A percentile compares a stretch with the other conserved stretches of the same genome.
Evolutionary conservation across 2,888 invertebrate genomes (phyloP).

Genomic region (Fragum sueziense): DNA sequence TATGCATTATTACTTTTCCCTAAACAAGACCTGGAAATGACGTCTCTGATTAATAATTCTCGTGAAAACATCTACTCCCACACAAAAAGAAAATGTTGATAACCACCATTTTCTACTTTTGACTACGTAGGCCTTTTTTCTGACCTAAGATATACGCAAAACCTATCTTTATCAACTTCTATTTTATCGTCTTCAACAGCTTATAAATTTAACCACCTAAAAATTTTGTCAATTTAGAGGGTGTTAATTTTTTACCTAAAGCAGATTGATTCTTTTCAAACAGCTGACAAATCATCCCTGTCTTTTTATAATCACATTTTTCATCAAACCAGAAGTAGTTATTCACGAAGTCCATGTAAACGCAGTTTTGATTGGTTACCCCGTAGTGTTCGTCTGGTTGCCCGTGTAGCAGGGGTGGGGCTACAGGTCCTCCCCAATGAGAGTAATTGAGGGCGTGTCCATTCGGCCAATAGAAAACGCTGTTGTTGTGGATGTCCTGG

Average conservation of each 20-base stretch:
- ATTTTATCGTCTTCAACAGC: too few species aligned
- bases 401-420: not conserved
- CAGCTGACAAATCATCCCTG: not conserved
- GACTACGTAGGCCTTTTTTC: too few species aligned
- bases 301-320: not conserved
- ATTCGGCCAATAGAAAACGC: slow-evolving; percentile 31
- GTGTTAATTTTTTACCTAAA: slow-evolving; percentile 8
- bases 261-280: slow-evolving; percentile 1
- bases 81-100: too few species aligned
- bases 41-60: too few species aligned
- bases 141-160: too few species aligned
- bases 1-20: too few species aligned
- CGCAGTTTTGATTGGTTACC: slow-evolving; percentile 2
- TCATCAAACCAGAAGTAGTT: slow-evolving; percentile 12
- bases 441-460: slow-evolving; percentile 23
- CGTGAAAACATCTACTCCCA: too few species aligned
- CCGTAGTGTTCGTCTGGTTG: slow-evolving; percentile 16
- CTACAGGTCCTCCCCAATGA: slow-evolving; percentile 33
- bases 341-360: not conserved
- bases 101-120: not conserved
- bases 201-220: too few species aligned
- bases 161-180: too few species aligned
- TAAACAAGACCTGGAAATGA: too few species aligned
- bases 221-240: too few species aligned
- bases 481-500: slow-evolving; percentile 12